Conservation (phyloP, 2,888 invertebrate species). For the Lamellibrachia columna region DNA sequence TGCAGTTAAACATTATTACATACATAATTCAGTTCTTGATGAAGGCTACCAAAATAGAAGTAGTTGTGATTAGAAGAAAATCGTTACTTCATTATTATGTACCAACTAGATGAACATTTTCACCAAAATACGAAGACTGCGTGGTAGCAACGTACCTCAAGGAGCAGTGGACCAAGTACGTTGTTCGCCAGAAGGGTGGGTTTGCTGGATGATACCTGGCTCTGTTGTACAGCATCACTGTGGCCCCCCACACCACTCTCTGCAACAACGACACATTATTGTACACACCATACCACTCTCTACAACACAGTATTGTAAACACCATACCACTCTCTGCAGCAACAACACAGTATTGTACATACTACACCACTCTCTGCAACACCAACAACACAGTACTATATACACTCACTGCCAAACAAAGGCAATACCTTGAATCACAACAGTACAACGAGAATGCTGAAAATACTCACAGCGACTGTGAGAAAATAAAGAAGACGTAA, state of each 20-base stretch:
- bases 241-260: conserved; percentile 40
- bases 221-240: conserved; percentile 84
- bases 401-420: not conserved
- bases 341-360: not conserved
- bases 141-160: conserved; percentile 71
- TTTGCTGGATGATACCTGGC: conserved; percentile 93
- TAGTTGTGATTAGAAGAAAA: too few relatives aligned
- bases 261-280: conserved; percentile 32
- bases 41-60: too few relatives aligned
- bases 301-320: not conserved
- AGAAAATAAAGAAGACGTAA: not conserved
- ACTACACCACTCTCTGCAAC: not conserved
- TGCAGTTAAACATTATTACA: too few relatives aligned
- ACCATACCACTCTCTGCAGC: not conserved
- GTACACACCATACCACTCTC: not conserved
- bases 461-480: not conserved
- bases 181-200: conserved; percentile 79
- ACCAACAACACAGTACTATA: not conserved
- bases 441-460: not conserved
- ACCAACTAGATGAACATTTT: not conserved
- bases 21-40: too few relatives aligned
- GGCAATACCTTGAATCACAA: not conserved
- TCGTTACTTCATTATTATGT: not conserved
- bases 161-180: conserved; percentile 76
- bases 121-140: not conserved